Base-by-base conservation (phyloP, 2,113 vertebrate species). In the Salvelinus sp. region DNA sequence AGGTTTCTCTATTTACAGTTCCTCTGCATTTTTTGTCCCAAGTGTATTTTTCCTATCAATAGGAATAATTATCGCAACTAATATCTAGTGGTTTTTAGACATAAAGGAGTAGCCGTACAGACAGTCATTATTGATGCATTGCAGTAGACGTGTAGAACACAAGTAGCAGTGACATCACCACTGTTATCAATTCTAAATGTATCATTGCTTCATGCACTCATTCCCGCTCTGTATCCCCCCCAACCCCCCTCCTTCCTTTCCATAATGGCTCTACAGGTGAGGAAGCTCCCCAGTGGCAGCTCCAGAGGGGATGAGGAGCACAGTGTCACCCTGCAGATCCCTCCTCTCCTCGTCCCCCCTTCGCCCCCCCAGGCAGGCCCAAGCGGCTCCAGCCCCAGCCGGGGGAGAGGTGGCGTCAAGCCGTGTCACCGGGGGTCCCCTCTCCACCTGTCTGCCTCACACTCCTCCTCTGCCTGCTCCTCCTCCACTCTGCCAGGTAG, bases 251-350 rank as follows among this genome's bases (percentile, higher is more conserved):
- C 64, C 2, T 4, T 14, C 27, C 30, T 30, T 63, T 14, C 28
- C 3, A 27, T 66, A 33, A 75, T 72, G 20, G 81, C 50, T 81
- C 79, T 81, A 76, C 71, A 99, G 97, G 86, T 98, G 65, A 93
- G 91, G 86, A 94, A 91, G 86, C 88, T 95, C 70, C 93, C 95
- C 4, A 85, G 80, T 5, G 86, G 76, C 76, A 81, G 76, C 76
- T 82, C 90, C 69, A 75, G 86, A 70, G 79, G 74, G 70, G 84
- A 82, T 2, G 79, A 79, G 9, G 79, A 80, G 9, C 10, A 16
- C 66, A 86, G 79, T 68, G 79, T 23, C n/a, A 70, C 69, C 66
- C 81, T 86, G 75, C 84, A 68, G 0, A 65, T 91, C 22, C 78
- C 87, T 30, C 71, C 86, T 0, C 80, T 77, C 0, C 67, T 25